phyloP scores from a whole-genome alignment of 2,113 vertebrate species.

The Tricholaema leucomelas region DNA sequence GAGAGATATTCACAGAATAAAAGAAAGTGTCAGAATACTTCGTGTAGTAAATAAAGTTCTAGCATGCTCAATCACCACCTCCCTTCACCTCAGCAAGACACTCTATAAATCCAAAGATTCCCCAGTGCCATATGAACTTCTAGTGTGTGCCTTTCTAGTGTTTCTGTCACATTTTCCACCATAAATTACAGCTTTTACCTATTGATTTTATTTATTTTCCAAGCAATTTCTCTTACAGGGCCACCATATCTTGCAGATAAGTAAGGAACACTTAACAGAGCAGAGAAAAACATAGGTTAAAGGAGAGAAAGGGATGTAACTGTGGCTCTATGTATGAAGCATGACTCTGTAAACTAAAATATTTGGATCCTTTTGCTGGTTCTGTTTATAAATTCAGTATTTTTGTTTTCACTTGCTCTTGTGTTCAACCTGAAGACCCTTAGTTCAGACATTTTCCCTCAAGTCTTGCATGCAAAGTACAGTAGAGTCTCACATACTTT shows the following conservation, averaged over 20 bases:
- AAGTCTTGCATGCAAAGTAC: background rate
- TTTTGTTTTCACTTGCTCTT: background rate
- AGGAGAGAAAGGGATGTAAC: background rate
- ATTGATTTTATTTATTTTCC: background rate
- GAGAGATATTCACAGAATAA: background rate
- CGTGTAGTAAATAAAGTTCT: background rate
- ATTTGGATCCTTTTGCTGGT: background rate
- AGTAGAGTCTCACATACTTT: background rate
- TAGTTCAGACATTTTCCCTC: background rate
- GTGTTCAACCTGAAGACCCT: background rate
- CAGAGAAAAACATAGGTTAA: background rate
- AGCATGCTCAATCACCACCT: background rate
- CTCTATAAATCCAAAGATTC: background rate
- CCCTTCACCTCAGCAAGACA: background rate
- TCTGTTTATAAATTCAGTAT: background rate
- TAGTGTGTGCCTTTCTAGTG: background rate
- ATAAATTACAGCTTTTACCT: background rate
- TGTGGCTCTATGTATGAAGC: background rate
- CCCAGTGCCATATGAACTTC: background rate
- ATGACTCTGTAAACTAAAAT: background rate
- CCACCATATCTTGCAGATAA: background rate
- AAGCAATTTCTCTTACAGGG: background rate
- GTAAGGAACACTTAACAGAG: background rate
- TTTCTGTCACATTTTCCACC: background rate
- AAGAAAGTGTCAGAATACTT: background rate